Evolutionary conservation across 2,113 vertebrate genomes (phyloP).

Genomic region (Uria lomvia): DNA sequence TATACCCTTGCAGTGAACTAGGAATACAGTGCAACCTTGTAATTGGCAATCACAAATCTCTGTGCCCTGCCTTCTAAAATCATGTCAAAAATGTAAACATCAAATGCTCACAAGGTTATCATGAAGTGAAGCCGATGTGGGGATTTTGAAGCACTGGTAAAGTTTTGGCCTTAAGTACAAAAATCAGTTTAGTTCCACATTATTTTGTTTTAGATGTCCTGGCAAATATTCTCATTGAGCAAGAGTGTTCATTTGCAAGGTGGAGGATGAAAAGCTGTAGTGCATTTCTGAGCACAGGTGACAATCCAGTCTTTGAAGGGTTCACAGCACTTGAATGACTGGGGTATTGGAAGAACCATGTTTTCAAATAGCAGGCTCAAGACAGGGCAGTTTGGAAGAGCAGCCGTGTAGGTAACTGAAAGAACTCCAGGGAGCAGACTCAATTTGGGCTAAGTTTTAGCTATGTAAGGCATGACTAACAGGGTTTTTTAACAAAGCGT

Average conservation of each 20-base stretch:
- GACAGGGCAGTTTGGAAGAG: background rate
- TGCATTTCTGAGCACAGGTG: background rate
- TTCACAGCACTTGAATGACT: background rate
- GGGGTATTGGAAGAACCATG: background rate
- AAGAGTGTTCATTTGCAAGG: background rate
- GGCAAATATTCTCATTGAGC: background rate
- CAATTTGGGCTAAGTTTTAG: background rate
- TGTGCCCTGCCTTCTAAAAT: background rate
- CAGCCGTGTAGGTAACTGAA: background rate
- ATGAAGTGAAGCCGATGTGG: background rate
- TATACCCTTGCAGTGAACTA: background rate
- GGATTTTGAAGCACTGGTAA: background rate
- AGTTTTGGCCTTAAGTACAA: background rate
- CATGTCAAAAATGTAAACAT: background rate
- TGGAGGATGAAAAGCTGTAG: background rate
- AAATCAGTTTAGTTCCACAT: background rate
- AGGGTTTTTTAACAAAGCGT: background rate
- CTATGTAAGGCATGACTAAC: background rate
- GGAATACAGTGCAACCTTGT: background rate
- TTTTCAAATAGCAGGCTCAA: background rate
- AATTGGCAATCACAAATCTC: background rate
- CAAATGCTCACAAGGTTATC: background rate
- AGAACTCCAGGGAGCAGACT: background rate
- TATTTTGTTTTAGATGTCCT: background rate
- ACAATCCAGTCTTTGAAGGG: background rate